Evolutionary conservation across 2,888 invertebrate species (phyloP).

Genomic region (Plutella xylostella): DNA sequence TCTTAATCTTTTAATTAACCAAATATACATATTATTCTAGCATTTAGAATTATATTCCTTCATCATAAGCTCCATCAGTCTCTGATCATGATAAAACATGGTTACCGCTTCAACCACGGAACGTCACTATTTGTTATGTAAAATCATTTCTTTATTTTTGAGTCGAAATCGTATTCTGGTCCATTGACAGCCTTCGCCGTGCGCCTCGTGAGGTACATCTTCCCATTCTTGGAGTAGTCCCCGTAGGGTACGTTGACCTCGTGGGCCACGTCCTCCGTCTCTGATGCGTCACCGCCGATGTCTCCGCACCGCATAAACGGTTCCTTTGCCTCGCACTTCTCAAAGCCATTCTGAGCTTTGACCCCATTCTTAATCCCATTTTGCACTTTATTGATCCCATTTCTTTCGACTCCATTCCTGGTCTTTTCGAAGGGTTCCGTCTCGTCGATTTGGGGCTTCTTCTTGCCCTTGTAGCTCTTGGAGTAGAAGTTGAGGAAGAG

Average conservation of each 20-base stretch:
- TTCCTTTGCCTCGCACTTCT: neutral
- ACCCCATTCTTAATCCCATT: slow-evolving; percentile 6
- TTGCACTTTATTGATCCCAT: slow-evolving; percentile 16
- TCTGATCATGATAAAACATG: slow-evolving; percentile 17
- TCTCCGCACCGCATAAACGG: slow-evolving; percentile 22
- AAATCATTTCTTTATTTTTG: slow-evolving; percentile 56
- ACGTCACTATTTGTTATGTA: slow-evolving; percentile 24
- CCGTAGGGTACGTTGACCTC: slow-evolving; percentile 44
- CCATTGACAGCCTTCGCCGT: slow-evolving; percentile 40
- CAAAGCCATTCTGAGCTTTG: neutral
- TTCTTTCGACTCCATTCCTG: slow-evolving; percentile 31
- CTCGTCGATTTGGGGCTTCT: too few species aligned
- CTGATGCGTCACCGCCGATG: slow-evolving; percentile 27
- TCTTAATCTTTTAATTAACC: too few species aligned
- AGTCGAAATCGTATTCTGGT: slow-evolving; percentile 42
- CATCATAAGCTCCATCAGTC: slow-evolving; percentile 37
- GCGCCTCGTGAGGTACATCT: slow-evolving; percentile 46
- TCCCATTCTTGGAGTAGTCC: slow-evolving; percentile 43
- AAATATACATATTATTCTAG: slow-evolving; percentile 41
- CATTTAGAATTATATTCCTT: slow-evolving; percentile 1
- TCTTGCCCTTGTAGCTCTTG: slow-evolving; percentile 55
- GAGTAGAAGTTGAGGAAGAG: slow-evolving; percentile 76
- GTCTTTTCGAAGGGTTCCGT: slow-evolving; percentile 27
- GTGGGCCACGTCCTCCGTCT: slow-evolving; percentile 37
- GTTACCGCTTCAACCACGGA: slow-evolving; percentile 11